Percentiles rank a stretch among this genome's conserved stretches.
Evolutionary conservation across 2,888 invertebrate genomes (phyloP).

Genomic region (Belgica antarctica): DNA sequence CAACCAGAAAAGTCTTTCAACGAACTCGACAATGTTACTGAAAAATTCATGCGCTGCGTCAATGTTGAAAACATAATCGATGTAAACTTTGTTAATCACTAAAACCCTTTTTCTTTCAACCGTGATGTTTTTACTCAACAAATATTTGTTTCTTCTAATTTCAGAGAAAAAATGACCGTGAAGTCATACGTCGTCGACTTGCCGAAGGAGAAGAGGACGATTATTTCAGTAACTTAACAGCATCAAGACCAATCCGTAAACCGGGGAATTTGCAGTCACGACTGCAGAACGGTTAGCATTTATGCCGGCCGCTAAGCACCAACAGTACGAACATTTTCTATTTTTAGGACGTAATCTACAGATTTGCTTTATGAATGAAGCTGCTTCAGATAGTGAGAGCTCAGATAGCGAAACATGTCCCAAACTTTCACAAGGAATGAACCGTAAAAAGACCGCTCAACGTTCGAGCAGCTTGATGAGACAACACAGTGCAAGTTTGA

Average conservation of each 20-base stretch:
- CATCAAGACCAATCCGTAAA: conserved; percentile 69
- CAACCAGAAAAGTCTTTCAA: conserved; percentile 50
- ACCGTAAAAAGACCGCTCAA: conserved; percentile 11
- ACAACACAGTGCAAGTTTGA: conserved; percentile 23
- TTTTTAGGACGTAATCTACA: conserved; percentile 83
- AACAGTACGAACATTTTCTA: neutral
- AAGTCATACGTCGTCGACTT: conserved; percentile 83
- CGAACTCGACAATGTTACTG: conserved; percentile 59
- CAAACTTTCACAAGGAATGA: conserved; percentile 49
- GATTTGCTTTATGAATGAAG: conserved; percentile 95
- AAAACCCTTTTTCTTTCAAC: neutral
- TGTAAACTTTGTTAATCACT: conserved; percentile 13
- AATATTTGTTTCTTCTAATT: conserved; percentile 49
- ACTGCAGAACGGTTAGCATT: conserved; percentile 73
- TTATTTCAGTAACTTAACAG: conserved; percentile 59
- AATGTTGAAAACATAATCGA: conserved; percentile 52
- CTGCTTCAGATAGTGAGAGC: conserved; percentile 76
- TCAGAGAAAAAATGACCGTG: conserved; percentile 85
- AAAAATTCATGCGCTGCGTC: conserved; percentile 60
- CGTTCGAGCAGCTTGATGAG: conserved; percentile 24
- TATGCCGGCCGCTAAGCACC: neutral
- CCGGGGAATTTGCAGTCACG: conserved; percentile 85
- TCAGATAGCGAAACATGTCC: conserved; percentile 66
- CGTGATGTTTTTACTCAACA: neutral
- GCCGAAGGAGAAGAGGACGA: conserved; percentile 85